These are phyloP conservation scores for Bombycilla garrulus DNA, from an alignment of 2,113 vertebrate genomes.

Conservation along the genomic window DNA sequence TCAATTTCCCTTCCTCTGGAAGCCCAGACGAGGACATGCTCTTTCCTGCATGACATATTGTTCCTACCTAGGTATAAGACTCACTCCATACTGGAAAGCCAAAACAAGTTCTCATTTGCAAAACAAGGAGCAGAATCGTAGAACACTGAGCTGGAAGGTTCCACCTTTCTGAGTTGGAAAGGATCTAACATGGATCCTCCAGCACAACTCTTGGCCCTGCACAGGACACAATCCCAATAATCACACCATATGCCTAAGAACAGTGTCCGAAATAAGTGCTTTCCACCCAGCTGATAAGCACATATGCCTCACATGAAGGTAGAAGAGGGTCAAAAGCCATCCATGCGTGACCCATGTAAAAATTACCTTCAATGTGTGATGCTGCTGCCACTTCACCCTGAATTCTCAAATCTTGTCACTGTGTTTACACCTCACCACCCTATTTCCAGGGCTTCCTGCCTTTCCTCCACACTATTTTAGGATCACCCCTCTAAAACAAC, in stretches of 20 bases:
- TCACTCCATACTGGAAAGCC: accelerated
- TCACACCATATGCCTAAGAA: neutral
- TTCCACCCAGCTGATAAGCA: neutral
- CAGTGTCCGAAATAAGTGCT: neutral
- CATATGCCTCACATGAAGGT: neutral
- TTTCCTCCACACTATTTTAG: neutral
- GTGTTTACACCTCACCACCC: neutral
- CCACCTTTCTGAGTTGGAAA: neutral
- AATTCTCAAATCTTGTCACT: neutral
- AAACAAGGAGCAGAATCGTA: neutral
- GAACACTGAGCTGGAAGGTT: neutral
- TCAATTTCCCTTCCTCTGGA: neutral
- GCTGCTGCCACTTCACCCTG: neutral
- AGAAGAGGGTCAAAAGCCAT: neutral
- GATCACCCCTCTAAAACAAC: neutral
- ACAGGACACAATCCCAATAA: neutral
- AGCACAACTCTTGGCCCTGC: neutral
- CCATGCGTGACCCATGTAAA: accelerated
- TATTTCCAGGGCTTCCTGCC: neutral
- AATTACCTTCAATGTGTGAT: neutral
- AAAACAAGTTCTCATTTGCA: neutral
- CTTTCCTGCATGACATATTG: too few species aligned
- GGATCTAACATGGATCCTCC: accelerated
- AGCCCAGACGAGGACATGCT: accelerated
- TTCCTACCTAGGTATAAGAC: neutral